phyloP scores from a whole-genome alignment of 2,113 vertebrate species.

The Crotalus viridis region DNA sequence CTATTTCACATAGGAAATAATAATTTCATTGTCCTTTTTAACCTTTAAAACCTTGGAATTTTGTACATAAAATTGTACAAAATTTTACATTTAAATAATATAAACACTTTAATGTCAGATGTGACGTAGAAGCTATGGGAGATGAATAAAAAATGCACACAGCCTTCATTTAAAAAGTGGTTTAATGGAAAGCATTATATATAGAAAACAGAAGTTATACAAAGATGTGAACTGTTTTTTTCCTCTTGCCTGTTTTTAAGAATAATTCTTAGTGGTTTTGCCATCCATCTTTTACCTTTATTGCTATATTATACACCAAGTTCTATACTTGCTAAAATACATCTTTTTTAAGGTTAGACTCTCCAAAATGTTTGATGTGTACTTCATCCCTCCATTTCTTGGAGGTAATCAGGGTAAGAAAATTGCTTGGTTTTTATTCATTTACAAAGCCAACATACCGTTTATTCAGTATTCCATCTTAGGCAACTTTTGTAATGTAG shows the following conservation, averaged over 20 bases:
- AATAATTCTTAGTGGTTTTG: background rate
- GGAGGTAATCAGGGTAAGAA: background rate
- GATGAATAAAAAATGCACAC: background rate
- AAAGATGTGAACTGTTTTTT: background rate
- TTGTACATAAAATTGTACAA: accelerated
- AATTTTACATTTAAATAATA: background rate
- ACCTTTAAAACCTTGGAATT: slow-evolving; percentile 13
- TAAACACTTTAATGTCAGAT: slow-evolving; percentile 4
- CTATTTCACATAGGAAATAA: slow-evolving; percentile 20
- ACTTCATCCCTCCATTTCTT: background rate
- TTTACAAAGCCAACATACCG: background rate
- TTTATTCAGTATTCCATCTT: background rate
- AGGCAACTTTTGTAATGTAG: background rate
- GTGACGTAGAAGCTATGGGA: background rate
- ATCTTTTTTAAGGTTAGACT: background rate
- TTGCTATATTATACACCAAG: background rate
- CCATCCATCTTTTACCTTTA: background rate
- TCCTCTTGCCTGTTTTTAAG: background rate
- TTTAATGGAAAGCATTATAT: background rate
- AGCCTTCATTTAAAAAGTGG: background rate
- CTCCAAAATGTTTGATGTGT: background rate
- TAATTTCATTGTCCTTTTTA: slow-evolving; percentile 30
- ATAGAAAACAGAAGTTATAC: background rate
- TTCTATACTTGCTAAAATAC: background rate
- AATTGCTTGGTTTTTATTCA: background rate